Evolutionary conservation across 2,888 invertebrate species (phyloP), one percentile per base, ranked within the genome.

Genomic region (Pachycephus smyrnensis): DNA sequence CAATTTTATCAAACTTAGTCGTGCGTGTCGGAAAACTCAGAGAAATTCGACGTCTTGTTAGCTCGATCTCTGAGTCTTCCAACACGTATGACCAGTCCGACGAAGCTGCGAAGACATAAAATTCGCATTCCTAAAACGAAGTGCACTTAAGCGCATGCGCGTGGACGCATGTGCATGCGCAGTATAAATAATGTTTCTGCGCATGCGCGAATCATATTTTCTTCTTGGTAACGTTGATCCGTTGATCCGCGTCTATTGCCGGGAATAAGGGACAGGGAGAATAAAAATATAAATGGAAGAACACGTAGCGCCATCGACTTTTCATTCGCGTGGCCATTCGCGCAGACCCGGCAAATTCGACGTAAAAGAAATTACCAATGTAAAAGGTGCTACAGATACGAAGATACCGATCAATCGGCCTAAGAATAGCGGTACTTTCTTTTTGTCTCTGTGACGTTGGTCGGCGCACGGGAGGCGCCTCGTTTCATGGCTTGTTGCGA

Each of bases 381-480:
- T 84, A 85, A 86, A 83, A 83, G 82, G 81, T 82, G 79, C 73
- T 33, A 79, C 55, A 76, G 87, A 85, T 86, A 85, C 82, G 75
- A 55, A 78, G 75, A 75, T 75, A 75, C 32, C 37, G 75, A 86
- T 85, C 85, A 69, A 69, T 73, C 37, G 76, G 77, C 81, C 82
- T 85, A 86, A 86, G 85, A 87, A 86, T 88, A 88, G 87, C 89
- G 88, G 88, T 88, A 88, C 88, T 89, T 88, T 88, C 86, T 83
- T 87, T 86, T 84, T 83, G 84, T 81, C 84, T 85, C 82, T 76
- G 75, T 79, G 79, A 77, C 75, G 75, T 73, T n/a, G 68, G n/a
- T n/a, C n/a, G 71, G 31, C 31, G 15, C 12, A 71, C 71, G 12
- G 32, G 71, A 71, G 31, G 33, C 55, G 33, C 55, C 23, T 23